These are phyloP conservation scores for Pristionchus exspectatus DNA, from an alignment of 2,888 invertebrate species.

Conservation along the genomic window DNA sequence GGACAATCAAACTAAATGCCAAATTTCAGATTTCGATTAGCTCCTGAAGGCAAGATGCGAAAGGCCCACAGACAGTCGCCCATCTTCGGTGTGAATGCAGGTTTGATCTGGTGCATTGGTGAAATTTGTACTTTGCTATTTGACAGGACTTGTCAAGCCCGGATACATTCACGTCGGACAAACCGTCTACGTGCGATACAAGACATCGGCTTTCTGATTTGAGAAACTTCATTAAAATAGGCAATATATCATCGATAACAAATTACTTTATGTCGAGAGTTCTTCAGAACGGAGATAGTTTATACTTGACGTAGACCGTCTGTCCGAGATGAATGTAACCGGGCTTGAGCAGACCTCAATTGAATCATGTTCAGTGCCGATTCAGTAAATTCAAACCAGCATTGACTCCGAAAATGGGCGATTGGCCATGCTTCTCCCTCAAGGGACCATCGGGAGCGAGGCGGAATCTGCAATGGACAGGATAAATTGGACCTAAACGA, in stretches of 20 bases:
- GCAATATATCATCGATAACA: neutral
- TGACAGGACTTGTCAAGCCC: constrained; percentile 37
- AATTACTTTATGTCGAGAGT: neutral
- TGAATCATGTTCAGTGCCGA: neutral
- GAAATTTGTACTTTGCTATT: neutral
- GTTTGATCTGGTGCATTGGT: neutral
- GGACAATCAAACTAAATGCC: neutral
- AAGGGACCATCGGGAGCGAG: constrained; percentile 66
- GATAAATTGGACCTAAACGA: no score
- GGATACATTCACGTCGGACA: constrained; percentile 69
- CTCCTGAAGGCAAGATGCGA: constrained; percentile 66
- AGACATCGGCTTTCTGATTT: constrained; percentile 57
- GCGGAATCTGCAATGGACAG: constrained; percentile 60
- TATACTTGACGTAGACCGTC: constrained; percentile 67
- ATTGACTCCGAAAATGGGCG: constrained; percentile 70
- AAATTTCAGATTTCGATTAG: constrained; percentile 62
- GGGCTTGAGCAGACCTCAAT: constrained; percentile 56
- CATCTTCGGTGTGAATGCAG: constrained; percentile 71
- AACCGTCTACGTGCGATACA: constrained; percentile 66
- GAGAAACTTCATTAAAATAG: neutral
- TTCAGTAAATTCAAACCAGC: constrained; percentile 57
- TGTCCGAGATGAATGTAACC: constrained; percentile 69
- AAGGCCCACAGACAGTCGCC: constrained; percentile 64
- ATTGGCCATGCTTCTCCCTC: constrained; percentile 63
- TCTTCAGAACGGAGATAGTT: constrained; percentile 57